Conservation (phyloP, 2,113 vertebrate genomes). For the Lagopus leucura region DNA sequence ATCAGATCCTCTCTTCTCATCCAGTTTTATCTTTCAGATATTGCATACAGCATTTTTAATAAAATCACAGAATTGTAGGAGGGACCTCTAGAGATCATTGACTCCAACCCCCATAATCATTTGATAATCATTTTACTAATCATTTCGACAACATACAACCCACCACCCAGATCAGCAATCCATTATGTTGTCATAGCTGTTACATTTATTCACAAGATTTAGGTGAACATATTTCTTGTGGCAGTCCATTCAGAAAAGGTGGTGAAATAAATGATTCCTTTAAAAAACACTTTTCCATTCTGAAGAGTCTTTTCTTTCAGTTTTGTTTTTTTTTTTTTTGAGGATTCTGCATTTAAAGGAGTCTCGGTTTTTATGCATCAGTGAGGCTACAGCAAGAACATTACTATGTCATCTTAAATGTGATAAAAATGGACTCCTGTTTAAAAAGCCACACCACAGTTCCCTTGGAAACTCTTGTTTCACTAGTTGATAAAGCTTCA, state of each 20-base stretch:
- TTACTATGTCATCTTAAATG: not conserved
- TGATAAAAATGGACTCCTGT: not conserved
- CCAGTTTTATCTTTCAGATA: too few species aligned
- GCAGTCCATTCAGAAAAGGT: not conserved
- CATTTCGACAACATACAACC: too few species aligned
- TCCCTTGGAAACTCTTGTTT: constrained; percentile 19
- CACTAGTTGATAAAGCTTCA: constrained; percentile 15
- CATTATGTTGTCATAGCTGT: too few species aligned
- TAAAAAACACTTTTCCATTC: not conserved
- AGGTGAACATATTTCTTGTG: not conserved
- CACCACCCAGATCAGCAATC: too few species aligned
- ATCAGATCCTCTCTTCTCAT: too few species aligned
- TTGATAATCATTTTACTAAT: too few species aligned
- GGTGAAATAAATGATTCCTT: not conserved
- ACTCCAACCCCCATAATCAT: too few species aligned
- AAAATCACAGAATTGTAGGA: too few species aligned
- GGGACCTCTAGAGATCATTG: too few species aligned
- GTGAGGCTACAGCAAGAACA: not conserved
- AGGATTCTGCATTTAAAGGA: not conserved
- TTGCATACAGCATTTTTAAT: too few species aligned
- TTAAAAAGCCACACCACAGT: not conserved
- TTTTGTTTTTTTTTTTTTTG: not conserved
- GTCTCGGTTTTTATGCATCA: not conserved
- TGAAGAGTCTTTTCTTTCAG: not conserved
- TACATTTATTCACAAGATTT: too few species aligned